Base-by-base conservation (phyloP, 2,888 invertebrate species). In the Caenorhabditis afra region DNA sequence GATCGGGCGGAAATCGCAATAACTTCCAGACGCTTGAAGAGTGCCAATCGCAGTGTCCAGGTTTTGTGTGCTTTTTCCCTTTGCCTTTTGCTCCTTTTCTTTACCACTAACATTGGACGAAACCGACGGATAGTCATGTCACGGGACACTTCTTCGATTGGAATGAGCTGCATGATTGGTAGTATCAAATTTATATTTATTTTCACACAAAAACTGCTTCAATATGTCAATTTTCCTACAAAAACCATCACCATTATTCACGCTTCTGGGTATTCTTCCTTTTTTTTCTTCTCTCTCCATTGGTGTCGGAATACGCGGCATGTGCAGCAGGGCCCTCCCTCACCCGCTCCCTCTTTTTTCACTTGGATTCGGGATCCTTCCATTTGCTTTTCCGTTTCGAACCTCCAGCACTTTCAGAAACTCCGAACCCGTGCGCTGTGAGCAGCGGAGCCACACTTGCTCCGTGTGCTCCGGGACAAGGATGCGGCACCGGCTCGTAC, bases 1-100 rank as follows among this genome's bases (percentile, higher is more conserved):
- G 90, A 12, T 84, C 85, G n/a, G 87, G 87, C 47, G 89, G 88
- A 22, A 90, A 90, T 66, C 66, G 87, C 18, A 90, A 90, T 81
- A 90, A 90, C 76, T 90, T 90, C 71, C 81, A 78, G 45, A 79
- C 85, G 14, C 70, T 88, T n/a, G 85, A 86, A 58, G 89, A 89
- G 81, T 90, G 90, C 74, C 86, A 84, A 62, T 73, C 82, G 49
- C 77, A 74, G 57, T 90, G 90, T 70, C 87, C 87, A 85, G 90
- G 90, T 90, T 77, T 37, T 35, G 35, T 29, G 29, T 29, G 29
- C 29, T 57, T 41, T 20, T 73, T 41, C n/a, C 8, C 39, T 47
- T 11, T 22, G 14, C 41, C 7, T 29, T 29, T 29, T 29, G 29
- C 7, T 29, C 29, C 29, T 3, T 29, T 29, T 5, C 29, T 29